Percentiles rank a stretch among this genome's conserved stretches.
Conservation (phyloP, 92 coral and sea anemone genomes). For the Paragorgia papillata region DNA sequence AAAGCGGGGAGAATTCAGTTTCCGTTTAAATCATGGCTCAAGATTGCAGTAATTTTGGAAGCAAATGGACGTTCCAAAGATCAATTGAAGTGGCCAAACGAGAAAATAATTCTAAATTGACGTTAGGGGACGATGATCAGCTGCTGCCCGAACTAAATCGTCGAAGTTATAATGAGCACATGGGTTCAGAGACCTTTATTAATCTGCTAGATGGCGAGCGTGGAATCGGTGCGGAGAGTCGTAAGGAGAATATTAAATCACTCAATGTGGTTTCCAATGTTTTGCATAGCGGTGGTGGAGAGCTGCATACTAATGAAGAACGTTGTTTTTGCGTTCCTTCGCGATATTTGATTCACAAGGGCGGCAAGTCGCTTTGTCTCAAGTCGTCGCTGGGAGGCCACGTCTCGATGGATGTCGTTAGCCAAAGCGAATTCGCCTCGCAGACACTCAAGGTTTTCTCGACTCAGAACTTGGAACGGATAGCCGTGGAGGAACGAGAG, state of each 20-base stretch:
- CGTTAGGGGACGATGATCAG: neutral
- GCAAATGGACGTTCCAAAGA: constrained; percentile 1
- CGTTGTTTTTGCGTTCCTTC: constrained; percentile 15
- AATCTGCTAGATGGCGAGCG: constrained; percentile 24
- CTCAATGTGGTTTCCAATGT: constrained; percentile 18
- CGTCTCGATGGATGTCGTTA: constrained; percentile 21
- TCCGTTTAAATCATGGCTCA: neutral
- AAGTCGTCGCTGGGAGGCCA: constrained; percentile 8
- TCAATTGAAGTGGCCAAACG: neutral
- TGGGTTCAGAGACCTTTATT: constrained; percentile 25
- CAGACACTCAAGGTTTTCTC: constrained; percentile 37
- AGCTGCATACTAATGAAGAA: constrained; percentile 21
- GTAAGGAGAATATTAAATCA: constrained; percentile 20
- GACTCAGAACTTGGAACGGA: neutral
- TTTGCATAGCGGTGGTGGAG: neutral
- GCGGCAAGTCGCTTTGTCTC: neutral
- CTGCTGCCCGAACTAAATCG: constrained; percentile 9
- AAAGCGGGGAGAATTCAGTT: neutral
- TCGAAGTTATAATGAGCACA: constrained; percentile 33
- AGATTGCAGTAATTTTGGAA: neutral
- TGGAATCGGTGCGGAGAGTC: neutral
- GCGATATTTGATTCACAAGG: neutral
- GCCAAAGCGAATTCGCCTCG: constrained; percentile 43
- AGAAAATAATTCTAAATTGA: constrained; percentile 10
- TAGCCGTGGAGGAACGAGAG: neutral